Evolutionary conservation across 37 sponge, comb jelly and placozoan genomes (phyloP).

Genomic region (Haliclona indistincta): DNA sequence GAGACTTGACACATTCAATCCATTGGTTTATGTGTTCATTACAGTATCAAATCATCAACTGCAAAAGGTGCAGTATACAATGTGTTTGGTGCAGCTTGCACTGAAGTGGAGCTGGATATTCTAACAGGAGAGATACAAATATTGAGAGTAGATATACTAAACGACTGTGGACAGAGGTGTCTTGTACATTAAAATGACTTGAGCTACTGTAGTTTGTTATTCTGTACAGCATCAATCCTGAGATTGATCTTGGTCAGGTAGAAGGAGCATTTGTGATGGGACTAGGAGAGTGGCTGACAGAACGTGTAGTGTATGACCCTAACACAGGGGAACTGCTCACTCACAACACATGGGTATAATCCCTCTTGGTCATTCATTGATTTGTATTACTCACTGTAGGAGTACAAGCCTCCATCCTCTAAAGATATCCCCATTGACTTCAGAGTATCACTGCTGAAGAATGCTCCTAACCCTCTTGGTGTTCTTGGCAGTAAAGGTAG

Average conservation of each 20-base stretch:
- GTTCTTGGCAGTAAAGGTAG: constrained; percentile 75
- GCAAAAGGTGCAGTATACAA: constrained; percentile 36
- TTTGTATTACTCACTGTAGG: constrained; percentile 23
- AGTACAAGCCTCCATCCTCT: constrained; percentile 80
- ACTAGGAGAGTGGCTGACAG: constrained; percentile 84
- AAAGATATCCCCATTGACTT: constrained; percentile 81
- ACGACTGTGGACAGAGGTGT: constrained; percentile 87
- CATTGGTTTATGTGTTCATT: not conserved
- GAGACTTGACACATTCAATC: not conserved
- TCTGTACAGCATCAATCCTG: constrained; percentile 74
- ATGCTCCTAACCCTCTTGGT: constrained; percentile 82
- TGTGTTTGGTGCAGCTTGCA: constrained; percentile 54
- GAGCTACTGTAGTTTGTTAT: not conserved
- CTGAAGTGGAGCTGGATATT: constrained; percentile 80
- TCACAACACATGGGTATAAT: constrained; percentile 82
- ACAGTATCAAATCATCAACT: constrained; percentile 43
- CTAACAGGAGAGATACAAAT: constrained; percentile 75
- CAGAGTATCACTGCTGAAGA: constrained; percentile 64
- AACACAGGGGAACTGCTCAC: constrained; percentile 65
- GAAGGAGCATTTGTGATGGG: constrained; percentile 88
- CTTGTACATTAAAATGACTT: not conserved
- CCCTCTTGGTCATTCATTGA: not conserved
- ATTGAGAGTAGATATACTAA: constrained; percentile 74
- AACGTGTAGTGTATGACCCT: constrained; percentile 54
- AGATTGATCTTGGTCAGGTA: constrained; percentile 84